Conservation (phyloP, 92 coral and sea anemone genomes). For the Galaxea fascicularis region DNA sequence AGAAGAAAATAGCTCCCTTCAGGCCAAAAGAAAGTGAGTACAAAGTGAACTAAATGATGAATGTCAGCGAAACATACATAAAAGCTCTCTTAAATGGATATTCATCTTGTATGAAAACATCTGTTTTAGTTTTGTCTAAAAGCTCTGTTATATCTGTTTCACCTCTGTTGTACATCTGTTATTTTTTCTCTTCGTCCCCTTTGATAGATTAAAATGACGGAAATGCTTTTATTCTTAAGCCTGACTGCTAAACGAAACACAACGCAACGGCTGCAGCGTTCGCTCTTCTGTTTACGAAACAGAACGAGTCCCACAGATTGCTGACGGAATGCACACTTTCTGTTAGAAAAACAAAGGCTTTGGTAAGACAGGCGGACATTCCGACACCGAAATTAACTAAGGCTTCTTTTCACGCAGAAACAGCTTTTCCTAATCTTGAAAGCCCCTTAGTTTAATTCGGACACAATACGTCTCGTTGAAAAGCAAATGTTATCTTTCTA, state of each 20-base stretch:
- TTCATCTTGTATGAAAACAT: conserved; percentile 24
- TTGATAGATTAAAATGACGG: conserved; percentile 44
- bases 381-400: conserved; percentile 6
- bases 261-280: not conserved
- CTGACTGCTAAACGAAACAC: not conserved
- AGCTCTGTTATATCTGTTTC: conserved; percentile 71
- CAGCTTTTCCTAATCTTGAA: conserved; percentile 41
- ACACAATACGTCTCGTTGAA: conserved; percentile 29
- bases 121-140: conserved; percentile 33
- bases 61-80: too few relatives aligned
- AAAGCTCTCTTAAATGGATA: not conserved
- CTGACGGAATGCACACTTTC: not conserved
- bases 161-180: conserved; percentile 54
- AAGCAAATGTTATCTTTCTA: conserved; percentile 41
- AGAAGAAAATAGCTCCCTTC: too few relatives aligned
- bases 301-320: not conserved
- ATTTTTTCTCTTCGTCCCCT: conserved; percentile 32
- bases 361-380: conserved; percentile 4
- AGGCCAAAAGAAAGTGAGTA: too few relatives aligned
- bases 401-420: conserved; percentile 7
- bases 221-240: conserved; percentile 33
- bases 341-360: not conserved
- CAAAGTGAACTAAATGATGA: not conserved
- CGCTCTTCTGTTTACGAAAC: conserved; percentile 22
- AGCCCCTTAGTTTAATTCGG: conserved; percentile 7